phyloP scores from a whole-genome alignment of 2,888 invertebrate species.

The Octodonta nipae region DNA sequence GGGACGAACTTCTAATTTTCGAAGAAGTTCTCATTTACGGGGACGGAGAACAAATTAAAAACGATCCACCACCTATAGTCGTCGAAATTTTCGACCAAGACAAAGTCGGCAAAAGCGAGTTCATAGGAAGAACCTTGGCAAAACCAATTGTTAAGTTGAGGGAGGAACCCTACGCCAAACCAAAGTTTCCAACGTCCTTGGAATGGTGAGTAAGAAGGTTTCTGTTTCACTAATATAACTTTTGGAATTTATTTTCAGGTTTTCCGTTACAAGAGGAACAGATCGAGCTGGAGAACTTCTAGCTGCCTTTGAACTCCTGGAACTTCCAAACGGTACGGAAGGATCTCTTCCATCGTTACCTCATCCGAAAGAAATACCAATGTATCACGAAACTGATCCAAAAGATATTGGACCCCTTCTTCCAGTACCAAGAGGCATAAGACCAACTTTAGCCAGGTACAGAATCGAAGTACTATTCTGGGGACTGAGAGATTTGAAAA shows the following conservation, averaged over 20 bases:
- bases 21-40: conserved; percentile 72
- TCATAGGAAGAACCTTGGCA: conserved; percentile 74
- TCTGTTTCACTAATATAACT: background rate
- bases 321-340: conserved; percentile 44
- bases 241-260: conserved; percentile 9
- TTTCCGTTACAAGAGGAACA: conserved; percentile 38
- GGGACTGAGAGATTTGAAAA: conserved; percentile 80
- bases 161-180: conserved; percentile 55
- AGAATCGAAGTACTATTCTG: conserved; percentile 75
- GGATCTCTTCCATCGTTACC: conserved; percentile 47
- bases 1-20: conserved; percentile 79
- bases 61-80: conserved; percentile 68
- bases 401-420: conserved; percentile 51
- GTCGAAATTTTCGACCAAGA: conserved; percentile 87
- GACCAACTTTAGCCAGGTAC: conserved; percentile 27
- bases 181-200: conserved; percentile 59
- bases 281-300: conserved; percentile 75
- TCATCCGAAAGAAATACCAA: conserved; percentile 41
- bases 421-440: conserved; percentile 59
- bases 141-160: conserved; percentile 66
- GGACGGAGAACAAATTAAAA: conserved; percentile 64
- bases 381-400: conserved; percentile 29
- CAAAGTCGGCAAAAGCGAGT: conserved; percentile 84
- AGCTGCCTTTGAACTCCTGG: conserved; percentile 75
- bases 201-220: conserved; percentile 69